phyloP scores from a whole-genome alignment of 2,888 invertebrate genomes.

The Erebia epiphron region DNA sequence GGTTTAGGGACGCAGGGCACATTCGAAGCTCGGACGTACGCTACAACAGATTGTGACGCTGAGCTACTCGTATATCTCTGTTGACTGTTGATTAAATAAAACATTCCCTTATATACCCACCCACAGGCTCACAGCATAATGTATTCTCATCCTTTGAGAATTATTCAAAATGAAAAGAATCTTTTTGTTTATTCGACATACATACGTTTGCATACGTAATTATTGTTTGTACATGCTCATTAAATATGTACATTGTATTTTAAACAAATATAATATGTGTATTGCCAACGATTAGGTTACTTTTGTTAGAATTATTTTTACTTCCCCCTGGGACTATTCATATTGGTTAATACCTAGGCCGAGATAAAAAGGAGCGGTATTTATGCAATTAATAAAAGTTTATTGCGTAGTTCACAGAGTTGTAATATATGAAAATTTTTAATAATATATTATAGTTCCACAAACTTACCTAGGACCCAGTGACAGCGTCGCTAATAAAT shows the following conservation, averaged over 20 bases:
- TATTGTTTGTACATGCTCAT: not conserved
- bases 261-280: not conserved
- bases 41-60: constrained; percentile 12
- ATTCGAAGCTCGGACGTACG: constrained; percentile 8
- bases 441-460: too few relatives aligned
- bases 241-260: not conserved
- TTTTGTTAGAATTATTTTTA: too few relatives aligned
- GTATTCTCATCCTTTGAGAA: not conserved
- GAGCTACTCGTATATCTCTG: not conserved
- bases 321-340: too few relatives aligned
- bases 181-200: not conserved
- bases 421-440: too few relatives aligned
- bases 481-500: too few relatives aligned
- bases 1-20: constrained; percentile 1
- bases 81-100: constrained; percentile 4
- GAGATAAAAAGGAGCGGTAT: too few relatives aligned
- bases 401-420: too few relatives aligned
- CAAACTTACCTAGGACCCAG: too few relatives aligned
- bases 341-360: too few relatives aligned
- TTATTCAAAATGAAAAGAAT: not conserved
- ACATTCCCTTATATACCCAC: not conserved
- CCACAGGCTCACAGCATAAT: not conserved
- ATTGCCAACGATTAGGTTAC: too few relatives aligned
- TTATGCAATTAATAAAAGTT: too few relatives aligned
- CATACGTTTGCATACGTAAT: not conserved